Conservation (phyloP, 2,797 vertebrate species). For the Gallinago solitaria region DNA sequence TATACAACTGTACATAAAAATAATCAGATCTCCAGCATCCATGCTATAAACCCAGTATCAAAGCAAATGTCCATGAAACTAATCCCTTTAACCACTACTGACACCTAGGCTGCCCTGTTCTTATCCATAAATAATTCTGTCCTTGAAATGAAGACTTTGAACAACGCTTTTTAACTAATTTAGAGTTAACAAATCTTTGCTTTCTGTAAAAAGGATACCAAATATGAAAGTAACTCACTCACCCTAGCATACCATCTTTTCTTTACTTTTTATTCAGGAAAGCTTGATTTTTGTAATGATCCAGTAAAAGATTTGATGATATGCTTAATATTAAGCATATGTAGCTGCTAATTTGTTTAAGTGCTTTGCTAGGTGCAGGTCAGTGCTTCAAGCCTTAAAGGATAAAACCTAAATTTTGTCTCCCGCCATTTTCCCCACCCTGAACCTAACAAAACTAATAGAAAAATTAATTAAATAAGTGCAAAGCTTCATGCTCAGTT, state of each 20-base stretch:
- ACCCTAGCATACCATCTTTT: neutral
- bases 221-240: neutral
- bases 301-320: neutral
- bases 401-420: neutral
- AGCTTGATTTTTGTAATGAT: neutral
- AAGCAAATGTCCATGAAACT: neutral
- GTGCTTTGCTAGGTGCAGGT: slow-evolving; percentile 23
- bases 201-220: neutral
- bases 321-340: neutral
- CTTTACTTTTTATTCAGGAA: neutral
- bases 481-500: neutral
- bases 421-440: neutral
- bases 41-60: neutral
- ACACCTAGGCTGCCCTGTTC: neutral
- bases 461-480: neutral
- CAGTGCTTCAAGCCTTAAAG: neutral
- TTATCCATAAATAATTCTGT: neutral
- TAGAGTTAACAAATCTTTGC: neutral
- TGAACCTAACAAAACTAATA: neutral
- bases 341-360: slow-evolving; percentile 22
- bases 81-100: neutral
- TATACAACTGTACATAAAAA: neutral
- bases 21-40: neutral
- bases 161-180: neutral
- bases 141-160: neutral